Evolutionary conservation across 2,888 invertebrate genomes (phyloP), one percentile per base, ranked within the genome.

Genomic region (Acrobasis consociella): DNA sequence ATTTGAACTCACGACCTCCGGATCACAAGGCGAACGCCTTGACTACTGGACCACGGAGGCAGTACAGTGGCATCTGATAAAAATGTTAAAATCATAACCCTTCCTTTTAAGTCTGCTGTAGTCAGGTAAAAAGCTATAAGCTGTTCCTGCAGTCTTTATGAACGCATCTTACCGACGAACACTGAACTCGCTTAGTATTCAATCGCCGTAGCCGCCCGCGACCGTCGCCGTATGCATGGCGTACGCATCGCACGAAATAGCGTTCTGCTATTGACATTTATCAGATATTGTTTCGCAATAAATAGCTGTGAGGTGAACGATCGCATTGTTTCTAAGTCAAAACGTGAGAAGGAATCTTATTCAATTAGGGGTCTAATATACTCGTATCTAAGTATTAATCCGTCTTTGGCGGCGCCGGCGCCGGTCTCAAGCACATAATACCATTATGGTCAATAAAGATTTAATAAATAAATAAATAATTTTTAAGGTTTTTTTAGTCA

Each of bases 111-210:
- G 2, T 1, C 3, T 22, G 22, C 22, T 22, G 22, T 22, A 22
- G 22, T 22, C 22, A 31, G 31, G 8, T 31, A 31, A 31, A 31
- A 8, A 31, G 7, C 31, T 2, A 2, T 7, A 5, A 1, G 31
- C 31, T 31, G 31, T 7, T 31, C 31, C 42, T 10, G 42, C 42
- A 11, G 2, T 1, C 10, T 46, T 11, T 46, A 7, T 46, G 46
- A 13, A 46, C 46, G 13, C 1, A 46, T 11, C 46, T 46, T 46
- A n/a, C 31, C 13, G 11, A 3, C 13, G 56, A 56, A 42, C 56
- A 51, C 64, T 50, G 37, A 59, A 49, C 65, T 55, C 67, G 15
- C 67, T 83, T 80, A 78, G 76, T 84, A 85, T 85, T 73, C 85
- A 62, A 59, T 49, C 46, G 58, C 63, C 67, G 76, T 66, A 68